Conservation (phyloP, 2,888 invertebrate species). For the Eustalomyia histrio region DNA sequence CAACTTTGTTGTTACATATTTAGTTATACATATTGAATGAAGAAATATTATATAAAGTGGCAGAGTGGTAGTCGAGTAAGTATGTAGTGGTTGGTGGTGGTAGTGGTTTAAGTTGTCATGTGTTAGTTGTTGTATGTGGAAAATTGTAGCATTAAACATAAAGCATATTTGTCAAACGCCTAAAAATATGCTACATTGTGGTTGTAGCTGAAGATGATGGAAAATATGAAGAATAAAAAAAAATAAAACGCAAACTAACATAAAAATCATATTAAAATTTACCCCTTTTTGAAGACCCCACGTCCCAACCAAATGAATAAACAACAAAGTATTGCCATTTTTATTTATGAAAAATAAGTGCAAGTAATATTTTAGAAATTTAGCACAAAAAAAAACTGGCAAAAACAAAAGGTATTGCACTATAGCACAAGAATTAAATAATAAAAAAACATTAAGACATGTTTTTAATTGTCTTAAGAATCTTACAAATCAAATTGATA, state of each 20-base stretch:
- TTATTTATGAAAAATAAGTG: conserved; percentile 56
- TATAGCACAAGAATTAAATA: not conserved
- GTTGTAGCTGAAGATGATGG: conserved; percentile 23
- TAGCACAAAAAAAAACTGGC: conserved; percentile 21
- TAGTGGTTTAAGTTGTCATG: not conserved
- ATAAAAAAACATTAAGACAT: too few species aligned
- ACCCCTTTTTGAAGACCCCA: conserved; percentile 55
- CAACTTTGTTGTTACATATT: not conserved
- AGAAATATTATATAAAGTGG: not conserved
- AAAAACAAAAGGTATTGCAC: not conserved
- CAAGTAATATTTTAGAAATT: conserved; percentile 57
- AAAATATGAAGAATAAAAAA: not conserved
- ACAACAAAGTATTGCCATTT: conserved; percentile 56
- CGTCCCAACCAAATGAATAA: conserved; percentile 29
- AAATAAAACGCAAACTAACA: conserved; percentile 22
- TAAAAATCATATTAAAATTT: conserved; percentile 64
- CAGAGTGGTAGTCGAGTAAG: not conserved
- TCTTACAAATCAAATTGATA: too few species aligned
- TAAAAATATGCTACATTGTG: conserved; percentile 58
- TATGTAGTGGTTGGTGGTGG: too few species aligned
- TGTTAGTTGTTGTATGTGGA: not conserved
- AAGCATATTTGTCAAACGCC: conserved; percentile 61
- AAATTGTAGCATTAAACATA: conserved; percentile 38
- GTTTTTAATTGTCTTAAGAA: too few species aligned
- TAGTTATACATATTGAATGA: not conserved